Base-by-base conservation (phyloP, 2,888 invertebrate species). In the Philaethria dido region DNA sequence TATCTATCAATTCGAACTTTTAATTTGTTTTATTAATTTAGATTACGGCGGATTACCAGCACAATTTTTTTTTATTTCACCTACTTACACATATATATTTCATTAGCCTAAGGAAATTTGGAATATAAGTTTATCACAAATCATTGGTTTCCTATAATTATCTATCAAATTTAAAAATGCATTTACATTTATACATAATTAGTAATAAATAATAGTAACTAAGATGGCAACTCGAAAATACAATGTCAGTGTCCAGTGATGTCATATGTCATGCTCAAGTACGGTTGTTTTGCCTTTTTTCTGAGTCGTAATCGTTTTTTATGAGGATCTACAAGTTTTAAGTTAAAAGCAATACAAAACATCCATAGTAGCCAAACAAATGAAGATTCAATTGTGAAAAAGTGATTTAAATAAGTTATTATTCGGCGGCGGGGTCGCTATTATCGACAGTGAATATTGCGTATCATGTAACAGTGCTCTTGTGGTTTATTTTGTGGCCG, bases 401-500 rank as follows among this genome's bases (percentile, higher is more conserved):
- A 79, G 76, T 78, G 71, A 62, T 62, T 64, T 67, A 47, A 72
- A 74, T 47, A 63, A 68, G 45, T 73, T 61, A 77, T 75, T 73
- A 76, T 80, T 73, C 69, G 73, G 78, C 77, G 76, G 72, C 70
- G 75, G 75, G 83, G 84, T 86, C 82, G 83, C 83, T 83, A 82
- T 83, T 82, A 71, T 74, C 71, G 64, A 68, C 65, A 52, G 59
- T 72, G 71, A 66, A 67, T 64, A 72, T 69, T 77, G 76, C 75
- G 88, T 88, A 89, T 88, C 85, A 89, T 91, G 88, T 89, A 89
- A 86, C 83, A 73, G 76, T 64, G 63, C 50, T 72, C 68, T 84
- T 87, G 85, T 89, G 85, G 83, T 87, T 86, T 88, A 85, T 88
- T 87, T 88, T 88, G 85, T 81, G 85, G 80, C 75, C 83, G 77